Evolutionary conservation across 2,113 vertebrate genomes (phyloP), one percentile per base, ranked within the genome.

Genomic region (Vombatus ursinus): DNA sequence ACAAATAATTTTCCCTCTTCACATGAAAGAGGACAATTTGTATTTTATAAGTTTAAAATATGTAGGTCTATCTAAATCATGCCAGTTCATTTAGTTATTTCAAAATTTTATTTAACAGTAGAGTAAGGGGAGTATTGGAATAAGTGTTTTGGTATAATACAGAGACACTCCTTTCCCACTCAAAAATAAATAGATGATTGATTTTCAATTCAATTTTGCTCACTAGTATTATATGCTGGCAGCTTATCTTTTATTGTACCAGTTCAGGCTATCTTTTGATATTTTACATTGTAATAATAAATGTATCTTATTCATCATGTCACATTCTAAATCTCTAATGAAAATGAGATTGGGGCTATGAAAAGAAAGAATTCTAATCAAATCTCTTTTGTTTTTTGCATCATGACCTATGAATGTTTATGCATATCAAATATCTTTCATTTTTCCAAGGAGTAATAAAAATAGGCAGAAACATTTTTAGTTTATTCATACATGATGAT

Each of bases 1-100:
- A n/a, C 68, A 84, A 77, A 77, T 84, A 84, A 84, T 84, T 84
- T 84, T 84, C n/a, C n/a, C n/a, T 84, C n/a, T 84, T 84, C 68
- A 19, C 37, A 77, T 44, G 37, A 44, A 77, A 77, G 19, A 77
- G 68, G 37, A 44, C 68, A 44, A 44, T 84, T 84, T 84, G 68
- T 84, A 2, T 84, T 44, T 84, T 84, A 44, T 44, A 84, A 44
- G 37, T 22, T 84, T 44, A 84, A 84, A 84, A 16, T 16, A 44
- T 4, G 22, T 44, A 84, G 19, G 19, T 84, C n/a, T 84, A n/a
- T n/a, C n/a, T n/a, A 44, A 84, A 44, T 84, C 16, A 23, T 44
- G n/a, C 37, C 37, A 44, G 19, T 84, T 84, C 68, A 84, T 84
- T 84, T 19, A 23, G n/a, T 44, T 84, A 84, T 84, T 84, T 44